Base-by-base conservation (phyloP, 2,888 invertebrate species). In the Zygothrica quintamaculata region DNA sequence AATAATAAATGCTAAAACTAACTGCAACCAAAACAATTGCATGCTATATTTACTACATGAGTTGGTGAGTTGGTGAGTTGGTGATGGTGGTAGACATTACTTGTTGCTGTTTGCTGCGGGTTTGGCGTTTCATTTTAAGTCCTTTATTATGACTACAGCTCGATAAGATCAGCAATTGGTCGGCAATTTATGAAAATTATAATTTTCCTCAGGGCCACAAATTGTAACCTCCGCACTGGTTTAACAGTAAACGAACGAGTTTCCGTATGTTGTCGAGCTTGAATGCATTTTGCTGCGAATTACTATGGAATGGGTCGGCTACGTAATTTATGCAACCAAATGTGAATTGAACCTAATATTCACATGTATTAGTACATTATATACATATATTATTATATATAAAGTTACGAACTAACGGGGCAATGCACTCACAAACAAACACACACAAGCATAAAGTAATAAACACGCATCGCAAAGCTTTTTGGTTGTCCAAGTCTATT, bases 1-100 rank as follows among this genome's bases (percentile, higher is more conserved):
- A 80, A 64, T 51, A 80, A 81, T 81, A 87, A 81, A 81, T 62
- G 65, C 77, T 70, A 77, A 84, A 74, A n/a, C n/a, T 65, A 74
- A 77, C 64, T 66, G 77, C 57, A 69, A 57, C 58, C 71, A 60
- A 1, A n/a, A n/a, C n/a, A n/a, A 22, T 22, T 42, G 36, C 22
- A 39, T 25, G 31, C 11, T 11, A 31, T 42, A 46, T 58, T 65
- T 47, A 58, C 37, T n/a, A n/a, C n/a, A n/a, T n/a, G n/a, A n/a
- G n/a, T n/a, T n/a, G n/a, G n/a, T n/a, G n/a, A n/a, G n/a, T n/a
- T n/a, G n/a, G n/a, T n/a, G n/a, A n/a, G n/a, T n/a, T n/a, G n/a
- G n/a, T n/a, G n/a, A n/a, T n/a, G n/a, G 1, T 3, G 3, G 11
- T 16, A 31, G 39, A 15, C 29, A 46, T 61, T 37, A 74, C 75